Evolutionary conservation across 2,888 invertebrate genomes (phyloP).

Genomic region (Drosophila cognata): DNA sequence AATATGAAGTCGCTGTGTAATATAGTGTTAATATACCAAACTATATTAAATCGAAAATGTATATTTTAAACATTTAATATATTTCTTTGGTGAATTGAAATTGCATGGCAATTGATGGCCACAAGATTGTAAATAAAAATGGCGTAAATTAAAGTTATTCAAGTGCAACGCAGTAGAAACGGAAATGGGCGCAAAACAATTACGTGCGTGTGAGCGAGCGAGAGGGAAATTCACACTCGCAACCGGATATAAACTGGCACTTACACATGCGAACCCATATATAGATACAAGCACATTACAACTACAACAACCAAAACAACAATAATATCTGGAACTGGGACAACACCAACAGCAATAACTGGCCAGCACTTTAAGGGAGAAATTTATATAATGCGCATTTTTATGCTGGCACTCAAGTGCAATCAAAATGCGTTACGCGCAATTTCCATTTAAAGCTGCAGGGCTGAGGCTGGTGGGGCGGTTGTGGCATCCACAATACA

Average conservation of each 20-base stretch:
- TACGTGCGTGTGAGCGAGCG: slow-evolving; percentile 46
- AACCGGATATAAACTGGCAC: slow-evolving; percentile 13
- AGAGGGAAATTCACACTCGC: slow-evolving; percentile 25
- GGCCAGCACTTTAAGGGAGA: slow-evolving; percentile 63
- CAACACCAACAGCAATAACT: slow-evolving; percentile 14
- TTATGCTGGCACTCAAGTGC: slow-evolving; percentile 75
- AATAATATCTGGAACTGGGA: not conserved
- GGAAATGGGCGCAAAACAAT: slow-evolving; percentile 79
- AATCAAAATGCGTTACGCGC: slow-evolving; percentile 76
- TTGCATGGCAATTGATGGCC: slow-evolving; percentile 30
- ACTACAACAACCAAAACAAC: slow-evolving; percentile 17
- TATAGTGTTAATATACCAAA: not conserved
- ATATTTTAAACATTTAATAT: not conserved
- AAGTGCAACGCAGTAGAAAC: slow-evolving; percentile 75
- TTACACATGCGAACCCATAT: slow-evolving; percentile 17
- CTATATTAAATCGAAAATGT: not conserved
- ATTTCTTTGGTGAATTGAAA: slow-evolving; percentile 9
- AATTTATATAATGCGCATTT: slow-evolving; percentile 73
- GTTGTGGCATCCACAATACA: slow-evolving; percentile 41
- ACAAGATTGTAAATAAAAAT: slow-evolving; percentile 67
- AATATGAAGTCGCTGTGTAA: not conserved
- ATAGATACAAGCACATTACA: slow-evolving; percentile 35
- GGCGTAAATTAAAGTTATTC: slow-evolving; percentile 68
- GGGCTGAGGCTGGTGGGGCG: too few relatives aligned
- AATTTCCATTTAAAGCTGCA: slow-evolving; percentile 65